A percentile compares a stretch with the other conserved stretches of the same genome.
Evolutionary conservation across 1,140 invertebrate species (phyloP).

Genomic region (Drosophila parvula): DNA sequence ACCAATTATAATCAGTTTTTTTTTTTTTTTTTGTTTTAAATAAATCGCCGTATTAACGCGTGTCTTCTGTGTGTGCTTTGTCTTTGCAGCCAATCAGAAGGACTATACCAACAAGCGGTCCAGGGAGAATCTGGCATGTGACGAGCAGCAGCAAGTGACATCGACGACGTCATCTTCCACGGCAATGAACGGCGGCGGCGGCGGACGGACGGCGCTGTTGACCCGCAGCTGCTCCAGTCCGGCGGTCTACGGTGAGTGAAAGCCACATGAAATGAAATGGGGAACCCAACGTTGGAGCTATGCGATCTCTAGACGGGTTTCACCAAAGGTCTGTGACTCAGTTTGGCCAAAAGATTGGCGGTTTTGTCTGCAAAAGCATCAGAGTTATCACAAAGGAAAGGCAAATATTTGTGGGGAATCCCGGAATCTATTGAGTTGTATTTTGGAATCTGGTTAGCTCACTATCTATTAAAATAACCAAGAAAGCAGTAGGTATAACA

Average conservation of each 20-base stretch:
- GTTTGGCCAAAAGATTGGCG: conserved; percentile 1
- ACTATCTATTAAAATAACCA: background rate
- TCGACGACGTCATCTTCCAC: conserved; percentile 63
- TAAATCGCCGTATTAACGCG: conserved; percentile 26
- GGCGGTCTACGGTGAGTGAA: conserved; percentile 81
- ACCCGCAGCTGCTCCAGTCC: conserved; percentile 84
- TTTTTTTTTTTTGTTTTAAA: too few relatives aligned
- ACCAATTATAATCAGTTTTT: conserved; percentile 33
- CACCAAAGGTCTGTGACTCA: conserved; percentile 18
- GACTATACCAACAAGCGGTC: conserved; percentile 87
- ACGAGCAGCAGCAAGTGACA: conserved; percentile 65
- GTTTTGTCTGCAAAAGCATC: conserved; percentile 5
- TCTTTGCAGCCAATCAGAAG: conserved; percentile 88
- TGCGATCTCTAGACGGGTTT: conserved; percentile 17
- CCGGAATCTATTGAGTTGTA: background rate
- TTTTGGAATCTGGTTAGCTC: conserved; percentile 2
- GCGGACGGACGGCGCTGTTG: conserved; percentile 72
- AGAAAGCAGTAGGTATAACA: background rate
- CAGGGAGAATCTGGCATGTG: conserved; percentile 85
- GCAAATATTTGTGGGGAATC: conserved; percentile 1
- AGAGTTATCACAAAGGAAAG: background rate
- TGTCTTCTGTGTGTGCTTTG: conserved; percentile 45
- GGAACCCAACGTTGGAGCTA: conserved; percentile 10
- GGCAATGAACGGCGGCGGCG: conserved; percentile 83
- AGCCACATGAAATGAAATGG: conserved; percentile 7